phyloP scores from a whole-genome alignment of 2,888 invertebrate species.

The Brachyptera putata region DNA sequence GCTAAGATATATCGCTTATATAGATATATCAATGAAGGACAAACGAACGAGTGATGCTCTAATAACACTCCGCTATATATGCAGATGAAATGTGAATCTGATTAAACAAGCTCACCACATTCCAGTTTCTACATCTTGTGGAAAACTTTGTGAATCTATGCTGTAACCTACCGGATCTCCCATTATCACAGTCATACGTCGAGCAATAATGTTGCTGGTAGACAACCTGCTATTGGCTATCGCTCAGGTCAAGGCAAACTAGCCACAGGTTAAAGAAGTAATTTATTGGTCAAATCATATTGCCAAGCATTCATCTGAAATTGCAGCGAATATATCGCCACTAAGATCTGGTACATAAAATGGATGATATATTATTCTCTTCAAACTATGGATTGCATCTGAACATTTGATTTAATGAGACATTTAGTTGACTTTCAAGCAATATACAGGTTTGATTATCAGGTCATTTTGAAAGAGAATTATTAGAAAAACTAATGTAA shows the following conservation, averaged over 20 bases:
- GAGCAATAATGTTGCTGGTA: neutral
- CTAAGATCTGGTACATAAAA: too few relatives aligned
- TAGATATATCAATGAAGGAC: too few relatives aligned
- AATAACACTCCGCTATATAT: too few relatives aligned
- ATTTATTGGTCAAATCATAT: neutral
- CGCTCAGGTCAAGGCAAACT: neutral
- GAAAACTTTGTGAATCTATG: neutral
- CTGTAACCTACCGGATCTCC: conserved; percentile 3
- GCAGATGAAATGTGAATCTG: too few relatives aligned
- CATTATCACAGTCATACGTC: neutral
- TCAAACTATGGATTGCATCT: too few relatives aligned
- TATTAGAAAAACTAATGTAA: too few relatives aligned
- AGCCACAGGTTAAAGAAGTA: neutral
- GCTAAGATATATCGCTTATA: too few relatives aligned
- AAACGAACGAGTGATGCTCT: too few relatives aligned
- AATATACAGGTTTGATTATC: neutral
- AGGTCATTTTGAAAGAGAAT: neutral
- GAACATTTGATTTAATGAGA: neutral
- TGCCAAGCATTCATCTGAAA: neutral
- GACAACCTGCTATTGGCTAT: neutral
- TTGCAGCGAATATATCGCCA: too few relatives aligned
- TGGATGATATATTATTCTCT: too few relatives aligned
- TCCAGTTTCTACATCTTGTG: neutral
- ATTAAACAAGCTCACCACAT: too few relatives aligned
- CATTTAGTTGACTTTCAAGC: neutral